Base-by-base conservation (phyloP, 2,113 vertebrate species). In the Mionectes macconnelli region DNA sequence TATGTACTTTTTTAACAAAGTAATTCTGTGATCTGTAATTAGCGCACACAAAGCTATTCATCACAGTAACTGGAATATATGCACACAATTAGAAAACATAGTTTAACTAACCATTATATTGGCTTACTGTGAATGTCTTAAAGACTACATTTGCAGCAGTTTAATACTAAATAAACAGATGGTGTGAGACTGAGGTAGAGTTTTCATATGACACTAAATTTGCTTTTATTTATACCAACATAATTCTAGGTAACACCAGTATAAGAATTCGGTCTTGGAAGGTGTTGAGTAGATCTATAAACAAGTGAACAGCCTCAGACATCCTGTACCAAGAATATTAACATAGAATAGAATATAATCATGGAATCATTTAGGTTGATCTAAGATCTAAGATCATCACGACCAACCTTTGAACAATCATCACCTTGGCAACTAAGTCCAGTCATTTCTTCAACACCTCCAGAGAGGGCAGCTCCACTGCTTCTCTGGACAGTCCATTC, bases 381-480 rank as follows among this genome's bases (percentile, higher is more conserved):
- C n/a, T n/a, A n/a, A n/a, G n/a, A n/a, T 30, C 7, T 20, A 45
- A n/a, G 8, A 6, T 14, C n/a, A 60, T 21, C 0, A 1, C 74
- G 10, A n/a, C 10, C 13, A 52, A 18, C 16, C 15, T 33, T 31
- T 50, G 28, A 60, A 14, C 40, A 68, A 24, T n/a, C 28, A 39
- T 2, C 15, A n/a, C 4, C 6, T 25, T 40, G 16, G n/a, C 24
- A 75, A 75, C 10, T 30, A 53, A 30, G 28, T 25, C 12, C 39
- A 45, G 6, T n/a, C 10, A 53, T 67, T 68, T 25, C 19, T 17
- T 52, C 28, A 60, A 22, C 7, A 30, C 8, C 9, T 40, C 16
- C 28, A 40, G 13, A 10, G 16, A 67, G 24, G 4, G 22, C 4
- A 59, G 17, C 3, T 1, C 8, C 33, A n/a, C 8, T 74, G n/a